phyloP scores from a whole-genome alignment of 2,113 vertebrate species.

The Chiloscyllium plagiosum region DNA sequence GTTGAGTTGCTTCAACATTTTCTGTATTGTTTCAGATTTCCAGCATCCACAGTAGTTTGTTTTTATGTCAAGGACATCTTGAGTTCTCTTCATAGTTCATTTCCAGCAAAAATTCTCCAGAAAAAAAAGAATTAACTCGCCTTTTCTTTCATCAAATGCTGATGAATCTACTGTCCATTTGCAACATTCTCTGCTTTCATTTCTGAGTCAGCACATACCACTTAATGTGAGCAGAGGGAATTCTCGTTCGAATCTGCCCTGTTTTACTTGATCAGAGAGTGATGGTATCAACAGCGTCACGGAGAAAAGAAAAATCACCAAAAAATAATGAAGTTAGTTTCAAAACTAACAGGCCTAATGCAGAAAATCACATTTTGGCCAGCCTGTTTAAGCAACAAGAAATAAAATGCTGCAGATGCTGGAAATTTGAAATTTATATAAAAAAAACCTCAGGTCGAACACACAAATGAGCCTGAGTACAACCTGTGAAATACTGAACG shows the following conservation, averaged over 20 bases:
- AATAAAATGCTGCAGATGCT: background rate
- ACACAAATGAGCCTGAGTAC: background rate
- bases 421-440: background rate
- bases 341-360: background rate
- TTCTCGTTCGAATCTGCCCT: background rate
- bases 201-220: background rate
- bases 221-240: background rate
- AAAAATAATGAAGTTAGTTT: background rate
- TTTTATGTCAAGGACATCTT: background rate
- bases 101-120: background rate
- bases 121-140: background rate
- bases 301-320: background rate
- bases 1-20: too few species aligned
- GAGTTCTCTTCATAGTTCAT: background rate
- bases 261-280: background rate
- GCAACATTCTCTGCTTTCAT: background rate
- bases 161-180: background rate
- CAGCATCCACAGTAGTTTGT: too few species aligned
- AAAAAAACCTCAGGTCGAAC: background rate
- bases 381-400: background rate
- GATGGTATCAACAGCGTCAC: background rate
- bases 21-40: too few species aligned
- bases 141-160: background rate
- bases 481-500: background rate
- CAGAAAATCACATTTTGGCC: background rate